Evolutionary conservation across 1,140 invertebrate species (phyloP), one percentile per base, ranked within the genome.

Genomic region (Euborellia annulipes): DNA sequence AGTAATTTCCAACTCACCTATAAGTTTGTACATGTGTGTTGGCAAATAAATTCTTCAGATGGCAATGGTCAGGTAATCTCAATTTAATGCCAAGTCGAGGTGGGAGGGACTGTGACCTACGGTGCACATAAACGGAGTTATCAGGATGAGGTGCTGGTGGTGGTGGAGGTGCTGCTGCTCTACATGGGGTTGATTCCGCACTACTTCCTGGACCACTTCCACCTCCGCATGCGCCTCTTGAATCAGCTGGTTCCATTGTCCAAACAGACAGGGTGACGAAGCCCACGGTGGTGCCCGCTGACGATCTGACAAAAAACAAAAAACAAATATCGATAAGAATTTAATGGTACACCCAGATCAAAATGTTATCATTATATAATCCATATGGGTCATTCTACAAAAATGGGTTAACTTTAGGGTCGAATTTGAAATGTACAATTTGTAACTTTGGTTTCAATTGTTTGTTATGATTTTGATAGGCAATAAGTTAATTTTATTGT

Each of bases 21-120:
- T 91, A 95, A 0, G 89, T 90, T 50, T 82, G 76, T 48, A 86
- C 72, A 47, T 75, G 72, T 34, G 82, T 75, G 58, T 87, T 84
- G 4, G 76, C 73, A 59, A 82, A 88, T 19, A 88, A 66, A 36
- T 79, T 66, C 54, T 79, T 79, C 38, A 84, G 60, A 52, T 79
- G 75, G 2, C 76, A 76, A 51, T 84, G 78, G 56, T 76, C 70
- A 1, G 86, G 87, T 49, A 88, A 72, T 58, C 83, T 83, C 45
- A 85, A 71, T 62, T 85, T 85, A 0, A 81, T 73, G 30, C 79
- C 80, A 17, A 90, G 64, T 62, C 78, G 70, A 1, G 85, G 80
- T 16, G 85, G 85, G 49, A 92, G 64, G 0, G 87, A 91, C 49
- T 89, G 85, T 3, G 85, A 87, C 46, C 87, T 70, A 42, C 85